phyloP scores from a whole-genome alignment of 1,140 invertebrate species.

The Argopecten irradians region DNA sequence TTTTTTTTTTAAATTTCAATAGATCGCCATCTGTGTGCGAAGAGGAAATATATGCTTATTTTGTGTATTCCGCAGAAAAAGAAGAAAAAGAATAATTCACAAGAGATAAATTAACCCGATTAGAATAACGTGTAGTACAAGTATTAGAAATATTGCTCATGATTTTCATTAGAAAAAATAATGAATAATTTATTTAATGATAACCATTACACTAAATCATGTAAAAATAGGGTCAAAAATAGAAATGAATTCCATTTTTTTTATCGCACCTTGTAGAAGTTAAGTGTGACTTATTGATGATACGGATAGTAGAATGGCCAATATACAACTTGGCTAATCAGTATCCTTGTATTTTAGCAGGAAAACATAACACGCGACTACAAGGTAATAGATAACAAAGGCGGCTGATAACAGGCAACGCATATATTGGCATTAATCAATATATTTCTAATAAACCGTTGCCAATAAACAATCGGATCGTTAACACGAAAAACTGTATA shows the following conservation, averaged over 20 bases:
- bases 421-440: not conserved
- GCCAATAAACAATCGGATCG: not conserved
- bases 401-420: not conserved
- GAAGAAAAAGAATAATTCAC: slow-evolving; percentile 3
- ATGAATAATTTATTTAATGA: slow-evolving; percentile 1
- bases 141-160: slow-evolving; percentile 18
- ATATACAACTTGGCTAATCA: not conserved
- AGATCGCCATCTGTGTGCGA: not conserved
- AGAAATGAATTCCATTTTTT: not conserved
- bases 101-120: not conserved
- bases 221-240: not conserved
- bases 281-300: not conserved
- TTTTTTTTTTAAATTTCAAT: not conserved
- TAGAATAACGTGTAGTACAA: not conserved
- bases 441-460: slow-evolving; percentile 7
- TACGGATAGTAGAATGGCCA: not conserved
- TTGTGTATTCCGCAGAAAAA: not conserved
- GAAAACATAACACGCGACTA: slow-evolving; percentile 16
- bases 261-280: not conserved
- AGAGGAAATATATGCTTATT: not conserved
- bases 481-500: slow-evolving; percentile 17
- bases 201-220: slow-evolving; percentile 17
- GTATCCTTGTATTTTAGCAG: not conserved
- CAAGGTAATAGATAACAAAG: not conserved
- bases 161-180: slow-evolving; percentile 17